Percentiles rank a stretch among this genome's conserved stretches.
Evolutionary conservation across 2,888 invertebrate genomes (phyloP).

Genomic region (Galeopsomyia nigrocyanea): DNA sequence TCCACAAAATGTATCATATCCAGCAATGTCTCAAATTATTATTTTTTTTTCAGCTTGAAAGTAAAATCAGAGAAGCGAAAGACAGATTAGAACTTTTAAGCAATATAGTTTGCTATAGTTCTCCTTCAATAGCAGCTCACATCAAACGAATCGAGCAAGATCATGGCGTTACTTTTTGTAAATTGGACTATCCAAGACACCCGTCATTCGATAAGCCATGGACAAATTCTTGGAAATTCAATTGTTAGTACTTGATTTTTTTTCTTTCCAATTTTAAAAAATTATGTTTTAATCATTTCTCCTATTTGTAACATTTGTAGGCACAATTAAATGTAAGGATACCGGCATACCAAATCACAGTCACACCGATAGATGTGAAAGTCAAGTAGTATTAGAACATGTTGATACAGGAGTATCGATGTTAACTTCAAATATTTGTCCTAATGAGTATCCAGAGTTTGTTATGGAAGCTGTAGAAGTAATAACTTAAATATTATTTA

Average conservation of each 20-base stretch:
- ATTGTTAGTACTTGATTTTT: conserved; percentile 33
- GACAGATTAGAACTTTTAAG: conserved; percentile 32
- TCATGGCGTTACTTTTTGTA: conserved; percentile 43
- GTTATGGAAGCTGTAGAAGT: conserved; percentile 44
- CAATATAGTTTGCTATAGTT: conserved; percentile 25
- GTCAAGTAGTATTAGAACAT: conserved; percentile 30
- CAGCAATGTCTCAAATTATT: too few species aligned
- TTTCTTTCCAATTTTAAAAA: not conserved
- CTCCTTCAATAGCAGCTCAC: conserved; percentile 9
- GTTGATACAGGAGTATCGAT: conserved; percentile 13
- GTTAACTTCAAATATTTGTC: conserved; percentile 14
- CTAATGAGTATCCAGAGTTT: conserved; percentile 31
- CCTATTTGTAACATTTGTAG: conserved; percentile 17
- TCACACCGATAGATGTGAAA: conserved; percentile 35
- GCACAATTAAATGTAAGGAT: conserved; percentile 31
- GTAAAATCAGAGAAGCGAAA: conserved; percentile 35
- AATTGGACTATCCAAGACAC: conserved; percentile 42
- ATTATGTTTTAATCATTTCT: too few species aligned
- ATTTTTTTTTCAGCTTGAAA: conserved; percentile 24
- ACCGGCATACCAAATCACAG: conserved; percentile 26
- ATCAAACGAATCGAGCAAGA: conserved; percentile 39
- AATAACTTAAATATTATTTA: too few species aligned
- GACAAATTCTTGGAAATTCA: conserved; percentile 47
- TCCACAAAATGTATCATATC: too few species aligned
- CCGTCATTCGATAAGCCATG: conserved; percentile 37